phyloP scores from a whole-genome alignment of 2,113 vertebrate species.

The Brevimyrus niger region DNA sequence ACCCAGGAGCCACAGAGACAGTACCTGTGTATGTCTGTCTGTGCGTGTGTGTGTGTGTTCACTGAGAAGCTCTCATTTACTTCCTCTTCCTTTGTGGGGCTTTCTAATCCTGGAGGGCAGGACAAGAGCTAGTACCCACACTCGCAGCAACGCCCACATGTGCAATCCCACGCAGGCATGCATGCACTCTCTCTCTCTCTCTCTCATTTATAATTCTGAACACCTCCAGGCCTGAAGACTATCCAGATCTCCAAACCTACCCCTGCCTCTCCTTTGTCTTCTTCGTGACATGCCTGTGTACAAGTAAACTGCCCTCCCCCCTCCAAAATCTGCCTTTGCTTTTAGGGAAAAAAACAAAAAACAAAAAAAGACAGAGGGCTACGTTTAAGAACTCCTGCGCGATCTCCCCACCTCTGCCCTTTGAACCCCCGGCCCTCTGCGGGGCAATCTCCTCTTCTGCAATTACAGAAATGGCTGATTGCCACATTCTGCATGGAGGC shows the following conservation, averaged over 20 bases:
- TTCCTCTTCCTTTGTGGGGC: background rate
- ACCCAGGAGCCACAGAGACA: background rate
- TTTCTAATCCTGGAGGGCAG: background rate
- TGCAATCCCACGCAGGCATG: background rate
- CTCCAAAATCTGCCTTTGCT: background rate
- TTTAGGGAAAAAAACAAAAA: background rate
- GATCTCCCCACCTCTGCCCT: background rate
- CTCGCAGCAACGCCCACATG: background rate
- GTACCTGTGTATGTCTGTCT: background rate
- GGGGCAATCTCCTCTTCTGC: background rate
- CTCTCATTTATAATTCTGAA: background rate
- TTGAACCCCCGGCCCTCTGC: background rate
- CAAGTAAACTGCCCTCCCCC: background rate
- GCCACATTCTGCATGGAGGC: background rate
- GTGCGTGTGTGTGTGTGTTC: conserved; percentile 11
- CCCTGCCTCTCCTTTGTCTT: background rate
- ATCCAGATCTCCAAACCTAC: background rate
- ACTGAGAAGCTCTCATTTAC: conserved; percentile 4
- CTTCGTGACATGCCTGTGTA: background rate
- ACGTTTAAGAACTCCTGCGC: background rate
- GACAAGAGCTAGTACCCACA: background rate
- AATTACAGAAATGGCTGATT: background rate
- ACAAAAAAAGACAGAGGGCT: background rate
- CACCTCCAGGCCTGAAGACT: background rate
- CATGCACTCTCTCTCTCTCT: background rate